Evolutionary conservation across 1,140 invertebrate genomes (phyloP).

Genomic region (Metaphire vulgaris): DNA sequence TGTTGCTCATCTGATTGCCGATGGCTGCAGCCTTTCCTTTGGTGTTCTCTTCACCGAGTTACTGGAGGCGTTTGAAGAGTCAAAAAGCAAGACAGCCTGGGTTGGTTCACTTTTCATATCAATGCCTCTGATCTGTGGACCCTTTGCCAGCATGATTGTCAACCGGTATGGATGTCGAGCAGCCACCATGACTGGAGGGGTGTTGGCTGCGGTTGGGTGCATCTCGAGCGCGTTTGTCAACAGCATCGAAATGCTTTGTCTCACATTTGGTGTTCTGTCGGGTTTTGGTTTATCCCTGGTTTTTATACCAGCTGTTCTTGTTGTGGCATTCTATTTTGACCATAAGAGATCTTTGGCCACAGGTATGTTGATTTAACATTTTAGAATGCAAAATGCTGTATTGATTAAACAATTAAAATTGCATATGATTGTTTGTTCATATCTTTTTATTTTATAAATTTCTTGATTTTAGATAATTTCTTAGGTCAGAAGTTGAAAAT

Average conservation of each 20-base stretch:
- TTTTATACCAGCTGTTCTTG: slow-evolving; percentile 82
- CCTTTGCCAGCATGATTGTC: neutral
- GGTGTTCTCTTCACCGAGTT: slow-evolving; percentile 72
- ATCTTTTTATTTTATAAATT: too few species aligned
- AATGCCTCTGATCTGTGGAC: slow-evolving; percentile 72
- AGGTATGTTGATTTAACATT: too few species aligned
- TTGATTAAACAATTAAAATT: too few species aligned
- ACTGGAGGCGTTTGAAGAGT: slow-evolving; percentile 68
- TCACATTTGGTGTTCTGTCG: slow-evolving; percentile 68
- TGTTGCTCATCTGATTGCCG: slow-evolving; percentile 63
- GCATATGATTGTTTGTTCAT: too few species aligned
- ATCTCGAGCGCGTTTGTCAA: slow-evolving; percentile 31
- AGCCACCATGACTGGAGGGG: neutral
- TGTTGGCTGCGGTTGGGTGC: neutral
- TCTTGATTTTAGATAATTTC: too few species aligned
- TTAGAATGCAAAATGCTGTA: too few species aligned
- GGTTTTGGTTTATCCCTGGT: slow-evolving; percentile 82
- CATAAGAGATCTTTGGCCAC: slow-evolving; percentile 81
- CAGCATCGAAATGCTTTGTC: slow-evolving; percentile 60
- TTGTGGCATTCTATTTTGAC: slow-evolving; percentile 87
- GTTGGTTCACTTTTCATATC: slow-evolving; percentile 73
- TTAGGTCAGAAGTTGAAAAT: too few species aligned
- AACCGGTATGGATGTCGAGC: slow-evolving; percentile 1
- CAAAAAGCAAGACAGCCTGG: slow-evolving; percentile 76
- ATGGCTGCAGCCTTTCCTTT: slow-evolving; percentile 64